A percentile compares a stretch with the other conserved stretches of the same genome.
Evolutionary conservation across 2,797 vertebrate genomes (phyloP).

Genomic region (Acestrorhynchus altus): DNA sequence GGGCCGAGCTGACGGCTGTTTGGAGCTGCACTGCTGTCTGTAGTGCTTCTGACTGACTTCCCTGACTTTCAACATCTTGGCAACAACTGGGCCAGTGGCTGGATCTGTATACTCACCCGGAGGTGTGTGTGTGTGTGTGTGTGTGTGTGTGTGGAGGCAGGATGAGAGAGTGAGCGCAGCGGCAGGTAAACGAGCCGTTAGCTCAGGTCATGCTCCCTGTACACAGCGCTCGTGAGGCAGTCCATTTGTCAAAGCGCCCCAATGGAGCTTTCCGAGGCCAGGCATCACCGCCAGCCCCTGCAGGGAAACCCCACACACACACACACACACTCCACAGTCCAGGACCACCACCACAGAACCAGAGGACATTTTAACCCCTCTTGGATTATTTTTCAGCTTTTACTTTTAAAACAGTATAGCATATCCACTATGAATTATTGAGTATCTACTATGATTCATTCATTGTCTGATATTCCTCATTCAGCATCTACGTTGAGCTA

Average conservation of each 20-base stretch:
- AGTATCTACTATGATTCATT: neutral
- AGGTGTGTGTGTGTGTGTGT: constrained; percentile 55
- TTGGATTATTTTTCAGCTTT: neutral
- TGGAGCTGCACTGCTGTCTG: constrained; percentile 53
- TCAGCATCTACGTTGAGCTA: too few species aligned
- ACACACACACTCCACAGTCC: constrained; percentile 9
- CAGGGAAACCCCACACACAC: constrained; percentile 64
- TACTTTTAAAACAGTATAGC: too few species aligned
- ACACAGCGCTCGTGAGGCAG: constrained; percentile 76
- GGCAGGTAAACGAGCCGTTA: constrained; percentile 83
- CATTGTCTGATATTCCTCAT: neutral
- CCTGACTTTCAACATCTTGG: constrained; percentile 43
- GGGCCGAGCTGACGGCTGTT: too few species aligned
- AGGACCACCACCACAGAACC: neutral
- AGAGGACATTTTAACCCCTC: neutral
- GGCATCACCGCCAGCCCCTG: constrained; percentile 76
- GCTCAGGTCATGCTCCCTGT: constrained; percentile 72
- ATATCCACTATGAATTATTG: neutral
- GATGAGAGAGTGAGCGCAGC: constrained; percentile 78
- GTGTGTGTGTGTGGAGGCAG: constrained; percentile 70
- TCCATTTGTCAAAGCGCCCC: constrained; percentile 82
- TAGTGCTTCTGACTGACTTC: constrained; percentile 28
- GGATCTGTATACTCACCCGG: constrained; percentile 11
- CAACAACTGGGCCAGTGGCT: constrained; percentile 36
- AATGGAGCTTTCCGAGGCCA: constrained; percentile 68